A percentile compares a stretch with the other conserved stretches of the same genome.
phyloP scores from a whole-genome alignment of 2,888 invertebrate species.

The Apodemia hepburni region DNA sequence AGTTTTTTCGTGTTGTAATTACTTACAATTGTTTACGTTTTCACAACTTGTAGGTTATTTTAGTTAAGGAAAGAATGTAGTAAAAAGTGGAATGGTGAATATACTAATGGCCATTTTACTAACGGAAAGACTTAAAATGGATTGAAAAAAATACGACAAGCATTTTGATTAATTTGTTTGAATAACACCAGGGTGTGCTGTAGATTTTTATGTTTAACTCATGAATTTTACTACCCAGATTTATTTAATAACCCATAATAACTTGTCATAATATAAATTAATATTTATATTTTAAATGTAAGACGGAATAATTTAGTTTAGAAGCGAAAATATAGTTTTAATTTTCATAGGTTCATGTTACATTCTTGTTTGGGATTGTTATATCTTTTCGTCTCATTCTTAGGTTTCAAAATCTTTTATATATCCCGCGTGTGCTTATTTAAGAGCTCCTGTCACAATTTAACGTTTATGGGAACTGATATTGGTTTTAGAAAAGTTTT shows the following conservation, averaged over 20 bases:
- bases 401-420: neutral
- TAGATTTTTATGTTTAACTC: slow-evolving; percentile 10
- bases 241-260: slow-evolving; percentile 7
- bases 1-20: slow-evolving; percentile 6
- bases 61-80: slow-evolving; percentile 6
- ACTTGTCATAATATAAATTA: slow-evolving; percentile 11
- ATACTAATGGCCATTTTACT: slow-evolving; percentile 2
- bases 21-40: slow-evolving; percentile 14
- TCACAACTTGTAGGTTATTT: slow-evolving; percentile 8
- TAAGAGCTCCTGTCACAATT: slow-evolving; percentile 16
- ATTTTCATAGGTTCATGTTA: neutral
- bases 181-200: slow-evolving; percentile 6
- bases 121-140: neutral
- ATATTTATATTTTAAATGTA: slow-evolving; percentile 7
- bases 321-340: slow-evolving; percentile 14
- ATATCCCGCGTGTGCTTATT: slow-evolving; percentile 10
- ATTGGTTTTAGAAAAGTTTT: slow-evolving; percentile 48
- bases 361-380: slow-evolving; percentile 66
- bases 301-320: neutral
- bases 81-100: slow-evolving; percentile 2
- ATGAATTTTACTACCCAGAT: slow-evolving; percentile 5
- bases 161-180: slow-evolving; percentile 10
- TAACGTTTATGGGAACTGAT: slow-evolving; percentile 62
- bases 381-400: slow-evolving; percentile 40
- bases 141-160: slow-evolving; percentile 5